These are phyloP conservation scores for Corythoichthys haematopterus DNA, from an alignment of 2,113 vertebrate species.

Conservation along the genomic window DNA sequence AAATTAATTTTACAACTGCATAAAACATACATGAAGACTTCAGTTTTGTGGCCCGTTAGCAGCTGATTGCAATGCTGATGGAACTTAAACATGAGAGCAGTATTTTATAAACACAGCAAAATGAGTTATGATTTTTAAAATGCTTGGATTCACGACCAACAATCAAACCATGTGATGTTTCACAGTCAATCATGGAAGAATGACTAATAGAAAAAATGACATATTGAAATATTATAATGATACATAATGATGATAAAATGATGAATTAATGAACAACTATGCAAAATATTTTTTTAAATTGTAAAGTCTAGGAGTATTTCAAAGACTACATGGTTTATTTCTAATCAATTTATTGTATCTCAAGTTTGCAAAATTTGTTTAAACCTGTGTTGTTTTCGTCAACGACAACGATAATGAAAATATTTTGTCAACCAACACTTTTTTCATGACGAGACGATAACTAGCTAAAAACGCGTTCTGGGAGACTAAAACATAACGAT, in stretches of 20 bases:
- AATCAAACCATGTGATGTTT: background rate
- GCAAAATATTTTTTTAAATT: background rate
- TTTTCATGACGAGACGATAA: too few species aligned
- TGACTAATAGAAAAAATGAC: background rate
- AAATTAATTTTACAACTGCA: background rate
- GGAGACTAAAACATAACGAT: too few species aligned
- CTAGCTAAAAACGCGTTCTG: too few species aligned
- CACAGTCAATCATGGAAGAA: background rate
- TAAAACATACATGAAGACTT: slow-evolving; percentile 1
- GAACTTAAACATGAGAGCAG: background rate
- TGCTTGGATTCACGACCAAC: background rate
- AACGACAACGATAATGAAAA: too few species aligned
- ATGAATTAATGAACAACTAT: background rate
- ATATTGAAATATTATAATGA: background rate
- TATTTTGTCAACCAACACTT: too few species aligned
- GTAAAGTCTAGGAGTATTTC: background rate
- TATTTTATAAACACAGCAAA: slow-evolving; percentile 5
- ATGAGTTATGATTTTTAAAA: background rate
- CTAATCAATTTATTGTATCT: background rate
- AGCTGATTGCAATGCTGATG: slow-evolving; percentile 4
- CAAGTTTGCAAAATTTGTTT: background rate
- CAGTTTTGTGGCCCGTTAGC: background rate
- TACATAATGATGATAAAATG: background rate
- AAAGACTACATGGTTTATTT: background rate
- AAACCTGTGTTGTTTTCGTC: too few species aligned